Conservation (phyloP, 2,797 vertebrate species). For the Neopelma chrysocephalum region DNA sequence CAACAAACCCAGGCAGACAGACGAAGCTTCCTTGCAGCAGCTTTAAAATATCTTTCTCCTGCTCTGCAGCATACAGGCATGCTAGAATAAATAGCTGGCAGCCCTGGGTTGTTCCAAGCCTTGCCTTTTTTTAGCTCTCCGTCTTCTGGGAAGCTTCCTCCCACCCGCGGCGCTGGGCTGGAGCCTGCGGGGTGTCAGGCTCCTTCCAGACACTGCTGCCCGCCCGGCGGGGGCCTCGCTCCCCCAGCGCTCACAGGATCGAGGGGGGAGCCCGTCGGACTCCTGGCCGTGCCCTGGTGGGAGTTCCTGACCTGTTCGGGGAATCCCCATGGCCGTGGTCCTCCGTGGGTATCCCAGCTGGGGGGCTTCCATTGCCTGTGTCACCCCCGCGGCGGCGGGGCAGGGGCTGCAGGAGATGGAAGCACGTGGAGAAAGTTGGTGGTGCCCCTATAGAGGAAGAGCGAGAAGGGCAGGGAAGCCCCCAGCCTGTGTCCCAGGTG, state of each 20-base stretch:
- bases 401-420: neutral
- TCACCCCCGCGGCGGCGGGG: fast-evolving
- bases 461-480: neutral
- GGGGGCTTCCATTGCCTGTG: fast-evolving
- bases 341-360: fast-evolving
- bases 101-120: slow-evolving; percentile 1
- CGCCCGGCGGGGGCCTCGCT: fast-evolving
- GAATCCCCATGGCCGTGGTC: fast-evolving
- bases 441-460: neutral
- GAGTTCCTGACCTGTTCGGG: neutral
- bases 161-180: neutral
- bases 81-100: slow-evolving; percentile 56
- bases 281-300: fast-evolving
- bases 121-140: slow-evolving; percentile 49
- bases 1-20: neutral
- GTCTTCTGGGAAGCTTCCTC: slow-evolving; percentile 49
- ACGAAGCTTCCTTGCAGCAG: neutral
- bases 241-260: fast-evolving
- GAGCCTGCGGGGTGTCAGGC: neutral
- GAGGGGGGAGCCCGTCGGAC: fast-evolving
- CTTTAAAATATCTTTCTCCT: neutral
- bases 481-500: fast-evolving
- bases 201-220: neutral
- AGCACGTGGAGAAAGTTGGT: fast-evolving
- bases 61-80: neutral